A percentile compares a stretch with the other conserved stretches of the same genome.
Conservation (phyloP, 1,140 invertebrate genomes). For the Chironomus tepperi region DNA sequence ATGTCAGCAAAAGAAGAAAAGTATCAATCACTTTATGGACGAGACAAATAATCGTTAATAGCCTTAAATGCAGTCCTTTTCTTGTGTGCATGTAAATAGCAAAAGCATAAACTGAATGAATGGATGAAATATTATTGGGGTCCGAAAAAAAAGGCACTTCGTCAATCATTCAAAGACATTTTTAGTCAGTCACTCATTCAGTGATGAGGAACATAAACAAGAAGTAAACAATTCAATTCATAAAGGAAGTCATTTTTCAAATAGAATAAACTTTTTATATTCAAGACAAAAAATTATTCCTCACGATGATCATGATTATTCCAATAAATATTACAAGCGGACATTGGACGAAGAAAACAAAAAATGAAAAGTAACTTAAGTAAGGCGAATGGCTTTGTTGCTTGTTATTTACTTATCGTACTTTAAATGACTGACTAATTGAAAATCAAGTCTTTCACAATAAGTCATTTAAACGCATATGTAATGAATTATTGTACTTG, state of each 20-base stretch:
- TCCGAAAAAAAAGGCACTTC: too few relatives aligned
- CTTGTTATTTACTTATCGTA: not conserved
- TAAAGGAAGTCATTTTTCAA: conserved; percentile 13
- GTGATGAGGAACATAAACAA: conserved; percentile 12
- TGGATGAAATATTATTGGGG: too few relatives aligned
- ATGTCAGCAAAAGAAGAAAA: not conserved
- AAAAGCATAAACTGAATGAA: too few relatives aligned
- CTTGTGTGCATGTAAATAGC: not conserved
- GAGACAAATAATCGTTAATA: conserved; percentile 13
- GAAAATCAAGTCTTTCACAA: conserved; percentile 8
- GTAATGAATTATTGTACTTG: not conserved
- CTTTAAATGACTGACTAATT: not conserved
- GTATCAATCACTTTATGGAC: conserved; percentile 8
- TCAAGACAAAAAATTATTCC: too few relatives aligned
- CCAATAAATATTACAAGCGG: too few relatives aligned
- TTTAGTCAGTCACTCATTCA: not conserved
- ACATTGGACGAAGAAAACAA: too few relatives aligned
- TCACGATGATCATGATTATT: too few relatives aligned
- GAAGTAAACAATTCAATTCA: conserved; percentile 13
- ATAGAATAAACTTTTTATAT: not conserved
- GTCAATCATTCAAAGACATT: too few relatives aligned
- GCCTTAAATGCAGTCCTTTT: not conserved
- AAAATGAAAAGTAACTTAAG: not conserved
- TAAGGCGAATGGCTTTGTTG: not conserved
- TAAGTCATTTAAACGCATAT: not conserved